Base-by-base conservation (phyloP, 2,797 vertebrate species). In the Spinus pinus region DNA sequence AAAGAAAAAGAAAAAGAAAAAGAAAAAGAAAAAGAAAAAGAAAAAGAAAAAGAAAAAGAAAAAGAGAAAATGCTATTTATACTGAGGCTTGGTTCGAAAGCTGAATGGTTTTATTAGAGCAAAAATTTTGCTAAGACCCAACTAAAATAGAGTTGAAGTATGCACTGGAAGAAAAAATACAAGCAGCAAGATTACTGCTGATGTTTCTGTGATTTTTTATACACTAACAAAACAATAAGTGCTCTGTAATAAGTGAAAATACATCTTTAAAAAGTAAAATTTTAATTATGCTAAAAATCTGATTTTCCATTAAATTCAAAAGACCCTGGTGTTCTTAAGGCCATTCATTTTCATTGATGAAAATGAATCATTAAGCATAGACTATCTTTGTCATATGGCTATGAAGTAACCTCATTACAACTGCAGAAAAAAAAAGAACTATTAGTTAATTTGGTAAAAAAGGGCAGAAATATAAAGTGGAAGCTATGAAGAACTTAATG, bases 341-440 rank as follows among this genome's bases (percentile, higher is more conserved):
- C 14, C 35, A 78, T 60, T 90, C 78, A 61, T 37, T 37, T 37
- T 37, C 37, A 37, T 37, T 37, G 51, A 83, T 90, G 44, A 95
- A 86, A 95, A 94, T 85, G 15, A 82, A 37, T 88, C 88, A 95
- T 94, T 35, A 74, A 78, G 35, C 27, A 94, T 30, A 75, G 66
- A 86, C 51, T 47, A 87, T 74, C 96, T 46, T 50, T 67, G 13
- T 81, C 94, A 93, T 91, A 46, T n/a, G 39, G 10, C 89, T 93
- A 80, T 62, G 37, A 30, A 85, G 49, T 58, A 94, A 88, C 21
- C 44, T 97, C 86, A 66, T 89, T 58, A 77, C 19, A 69, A 62
- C 25, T 67, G 42, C 35, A 82, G 56, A 44, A 62, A 90, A 94
- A 53, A 90, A 78, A 91, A 49, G 10, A 13, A 2, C 27, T 82